Evolutionary conservation across 2,797 vertebrate genomes (phyloP).

Genomic region (Melopsittacus undulatus): DNA sequence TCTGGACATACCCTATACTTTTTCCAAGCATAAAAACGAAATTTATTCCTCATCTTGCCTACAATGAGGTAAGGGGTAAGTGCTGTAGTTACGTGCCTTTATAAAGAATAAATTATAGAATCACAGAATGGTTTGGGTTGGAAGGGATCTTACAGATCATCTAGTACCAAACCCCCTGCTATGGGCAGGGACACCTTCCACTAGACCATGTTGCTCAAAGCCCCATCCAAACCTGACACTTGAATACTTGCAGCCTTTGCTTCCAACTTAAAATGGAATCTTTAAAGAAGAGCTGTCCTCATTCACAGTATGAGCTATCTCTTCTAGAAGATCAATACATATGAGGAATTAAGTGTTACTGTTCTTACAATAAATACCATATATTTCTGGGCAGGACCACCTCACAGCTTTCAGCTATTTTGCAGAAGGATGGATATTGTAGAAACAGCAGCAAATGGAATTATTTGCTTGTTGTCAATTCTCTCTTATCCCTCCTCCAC

Average conservation of each 20-base stretch:
- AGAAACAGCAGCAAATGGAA: not conserved
- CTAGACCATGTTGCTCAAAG: not conserved
- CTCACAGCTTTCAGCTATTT: not conserved
- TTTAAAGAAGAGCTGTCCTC: not conserved
- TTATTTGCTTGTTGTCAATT: not conserved
- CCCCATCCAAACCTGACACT: not conserved
- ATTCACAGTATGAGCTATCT: not conserved
- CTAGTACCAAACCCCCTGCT: not conserved
- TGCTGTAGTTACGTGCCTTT: fast-evolving
- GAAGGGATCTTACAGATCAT: not conserved
- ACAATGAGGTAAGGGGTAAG: not conserved
- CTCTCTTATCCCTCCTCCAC: not conserved
- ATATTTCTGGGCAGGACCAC: not conserved
- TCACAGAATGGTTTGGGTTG: not conserved
- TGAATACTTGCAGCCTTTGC: not conserved
- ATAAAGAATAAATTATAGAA: not conserved
- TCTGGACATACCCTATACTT: not conserved
- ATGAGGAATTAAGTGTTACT: not conserved
- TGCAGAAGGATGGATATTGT: not conserved
- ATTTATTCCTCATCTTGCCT: not conserved
- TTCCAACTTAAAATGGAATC: not conserved
- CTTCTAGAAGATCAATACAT: not conserved
- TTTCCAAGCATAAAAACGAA: not conserved
- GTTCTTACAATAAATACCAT: not conserved
- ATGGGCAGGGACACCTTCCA: not conserved